A percentile compares a stretch with the other conserved stretches of the same genome.
phyloP scores from a whole-genome alignment of 2,888 invertebrate species.

The Lithophane leautieri region DNA sequence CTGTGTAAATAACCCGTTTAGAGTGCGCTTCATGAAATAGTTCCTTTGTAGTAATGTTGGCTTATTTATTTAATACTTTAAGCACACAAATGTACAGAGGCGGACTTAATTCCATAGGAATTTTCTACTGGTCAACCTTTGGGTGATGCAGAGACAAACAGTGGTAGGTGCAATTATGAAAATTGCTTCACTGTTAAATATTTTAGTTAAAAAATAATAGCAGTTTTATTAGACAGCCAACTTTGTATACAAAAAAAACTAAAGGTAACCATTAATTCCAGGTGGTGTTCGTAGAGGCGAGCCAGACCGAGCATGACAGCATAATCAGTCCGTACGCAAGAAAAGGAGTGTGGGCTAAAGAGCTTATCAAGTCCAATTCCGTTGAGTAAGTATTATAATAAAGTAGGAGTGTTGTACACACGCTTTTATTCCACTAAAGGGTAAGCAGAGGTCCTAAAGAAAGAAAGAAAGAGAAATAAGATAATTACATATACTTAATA shows the following conservation, averaged over 20 bases:
- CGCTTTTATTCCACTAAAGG: slow-evolving; percentile 4
- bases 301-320: slow-evolving; percentile 59
- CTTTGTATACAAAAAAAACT: no score
- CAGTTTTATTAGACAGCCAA: not conserved
- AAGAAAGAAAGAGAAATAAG: not conserved
- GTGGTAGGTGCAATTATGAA: no score
- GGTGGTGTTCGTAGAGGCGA: slow-evolving; percentile 78
- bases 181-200: no score
- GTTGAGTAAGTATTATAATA: slow-evolving; percentile 56
- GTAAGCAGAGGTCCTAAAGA: not conserved
- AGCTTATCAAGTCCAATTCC: slow-evolving; percentile 42
- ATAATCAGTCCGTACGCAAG: slow-evolving; percentile 72
- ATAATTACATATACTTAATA: not conserved
- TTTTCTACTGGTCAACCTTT: no score
- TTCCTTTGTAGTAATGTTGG: no score
- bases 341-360: slow-evolving; percentile 66
- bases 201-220: not conserved
- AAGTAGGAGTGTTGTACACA: not conserved
- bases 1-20: not conserved
- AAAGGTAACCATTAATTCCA: slow-evolving; percentile 48
- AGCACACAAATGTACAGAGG: no score
- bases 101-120: no score
- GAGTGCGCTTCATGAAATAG: no score
- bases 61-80: no score
- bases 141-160: no score